phyloP scores from a whole-genome alignment of 1,140 invertebrate species.

The Macrobrachium nipponense region DNA sequence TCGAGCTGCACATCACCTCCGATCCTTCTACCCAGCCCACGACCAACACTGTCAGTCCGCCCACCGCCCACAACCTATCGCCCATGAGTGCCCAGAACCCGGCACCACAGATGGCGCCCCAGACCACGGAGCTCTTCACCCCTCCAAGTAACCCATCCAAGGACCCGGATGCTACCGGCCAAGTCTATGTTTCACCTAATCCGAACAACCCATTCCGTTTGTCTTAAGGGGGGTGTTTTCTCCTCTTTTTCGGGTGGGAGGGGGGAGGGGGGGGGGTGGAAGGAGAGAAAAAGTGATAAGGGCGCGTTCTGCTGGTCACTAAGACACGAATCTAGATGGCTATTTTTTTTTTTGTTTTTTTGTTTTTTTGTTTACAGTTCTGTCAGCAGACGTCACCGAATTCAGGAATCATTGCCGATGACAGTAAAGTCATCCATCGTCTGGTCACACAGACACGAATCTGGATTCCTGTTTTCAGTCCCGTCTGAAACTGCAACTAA shows the following conservation, averaged over 20 bases:
- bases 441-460: too few species aligned
- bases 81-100: slow-evolving; percentile 9
- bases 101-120: background rate
- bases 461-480: too few species aligned
- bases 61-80: slow-evolving; percentile 21
- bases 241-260: background rate
- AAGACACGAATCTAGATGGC: too few species aligned
- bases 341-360: too few species aligned
- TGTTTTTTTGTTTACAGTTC: too few species aligned
- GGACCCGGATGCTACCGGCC: background rate
- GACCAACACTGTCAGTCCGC: slow-evolving; percentile 4
- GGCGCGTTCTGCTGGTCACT: background rate
- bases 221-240: background rate
- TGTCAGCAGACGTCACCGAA: too few species aligned
- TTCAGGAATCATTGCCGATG: too few species aligned
- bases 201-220: slow-evolving; percentile 55
- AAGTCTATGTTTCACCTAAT: slow-evolving; percentile 39
- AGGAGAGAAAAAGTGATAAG: background rate
- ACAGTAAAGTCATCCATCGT: too few species aligned
- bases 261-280: background rate
- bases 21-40: slow-evolving; percentile 16
- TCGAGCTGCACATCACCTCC: slow-evolving; percentile 47
- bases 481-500: too few species aligned
- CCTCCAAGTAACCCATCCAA: background rate
- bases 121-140: slow-evolving; percentile 21